Evolutionary conservation across 2,113 vertebrate genomes (phyloP), one percentile per base, ranked within the genome.

Genomic region (Azemiops feae): DNA sequence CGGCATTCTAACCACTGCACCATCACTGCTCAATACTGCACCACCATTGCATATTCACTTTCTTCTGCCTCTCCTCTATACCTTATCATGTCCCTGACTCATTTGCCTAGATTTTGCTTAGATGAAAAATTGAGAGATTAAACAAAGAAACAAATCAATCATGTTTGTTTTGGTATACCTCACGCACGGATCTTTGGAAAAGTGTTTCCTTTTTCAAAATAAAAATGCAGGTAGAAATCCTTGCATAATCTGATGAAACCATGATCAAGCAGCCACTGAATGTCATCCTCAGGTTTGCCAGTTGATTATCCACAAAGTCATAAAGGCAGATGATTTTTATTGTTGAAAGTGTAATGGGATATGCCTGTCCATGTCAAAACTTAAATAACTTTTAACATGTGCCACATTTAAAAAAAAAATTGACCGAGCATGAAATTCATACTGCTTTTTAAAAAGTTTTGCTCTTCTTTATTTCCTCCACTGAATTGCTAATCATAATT

Each of bases 301-400:
- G 23, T 86, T 92, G 45, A 53, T 60, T 92, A 89, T 53, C 16
- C 14, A 14, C 54, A 54, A 92, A 52, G 3, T 52, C 86, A 88
- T 87, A 1, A 89, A 92, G 54, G 43, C 87, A 90, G 90, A 1
- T 92, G 6, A 94, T 95, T 96, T 91, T 93, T 88, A 94, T 87
- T 50, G 50, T 64, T n/a, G 8, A 94, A 92, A 93, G 25, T 5
- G 0, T 89, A 93, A 94, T 45, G 90, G 0, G 7, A 93, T 93
- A 93, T 14, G 64, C 0, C 93, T 0, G 60, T 91, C 95, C 39
- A 92, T 88, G 90, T 87, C 92, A 93, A 95, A 94, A 43, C 23
- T 1, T 87, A 16, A 10, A 27, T 81, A 92, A 57, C 64, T 89
- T 94, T 94, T 18, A 95, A 93, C 92, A 92, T 64, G 53, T 16